Percentiles rank a stretch among this genome's conserved stretches.
These are phyloP conservation scores for Siphonodentalium dalli DNA, from an alignment of 2,888 invertebrate species.

Conservation along the genomic window DNA sequence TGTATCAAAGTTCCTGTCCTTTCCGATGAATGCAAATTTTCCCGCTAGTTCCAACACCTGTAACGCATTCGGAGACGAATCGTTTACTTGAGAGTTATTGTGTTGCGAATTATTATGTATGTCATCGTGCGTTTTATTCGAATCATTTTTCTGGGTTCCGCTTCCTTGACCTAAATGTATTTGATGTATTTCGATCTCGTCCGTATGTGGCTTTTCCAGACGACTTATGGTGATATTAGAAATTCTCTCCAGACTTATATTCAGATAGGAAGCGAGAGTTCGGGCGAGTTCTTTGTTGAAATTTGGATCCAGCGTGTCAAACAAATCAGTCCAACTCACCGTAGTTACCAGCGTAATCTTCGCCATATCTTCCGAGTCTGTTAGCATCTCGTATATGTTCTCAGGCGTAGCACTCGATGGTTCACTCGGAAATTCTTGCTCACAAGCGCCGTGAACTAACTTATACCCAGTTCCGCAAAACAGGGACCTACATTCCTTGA, in stretches of 20 bases:
- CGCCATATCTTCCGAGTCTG: slow-evolving; percentile 20
- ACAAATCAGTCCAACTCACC: slow-evolving; percentile 26
- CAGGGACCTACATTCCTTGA: slow-evolving; percentile 34
- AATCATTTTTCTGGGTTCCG: neutral
- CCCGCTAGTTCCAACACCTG: too few relatives aligned
- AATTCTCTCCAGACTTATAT: slow-evolving; percentile 36
- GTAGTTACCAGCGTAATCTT: slow-evolving; percentile 35
- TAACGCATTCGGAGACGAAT: too few relatives aligned
- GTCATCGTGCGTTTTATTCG: neutral
- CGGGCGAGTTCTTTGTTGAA: too few relatives aligned
- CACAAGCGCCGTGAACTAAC: slow-evolving; percentile 32
- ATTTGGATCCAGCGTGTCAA: slow-evolving; percentile 1
- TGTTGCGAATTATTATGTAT: too few relatives aligned
- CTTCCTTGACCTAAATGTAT: neutral
- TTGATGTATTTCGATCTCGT: neutral
- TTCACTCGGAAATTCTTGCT: slow-evolving; percentile 9
- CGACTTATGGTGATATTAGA: slow-evolving; percentile 26
- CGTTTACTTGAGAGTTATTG: too few relatives aligned
- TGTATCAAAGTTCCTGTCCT: too few relatives aligned
- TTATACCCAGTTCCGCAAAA: slow-evolving; percentile 33
- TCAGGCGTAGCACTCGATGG: slow-evolving; percentile 8
- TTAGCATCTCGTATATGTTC: slow-evolving; percentile 15
- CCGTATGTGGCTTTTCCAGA: neutral
- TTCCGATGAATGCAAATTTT: too few relatives aligned
- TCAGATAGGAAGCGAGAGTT: too few relatives aligned